Evolutionary conservation across 2,113 vertebrate genomes (phyloP).

Genomic region (Gasterosteus aculeatus): DNA sequence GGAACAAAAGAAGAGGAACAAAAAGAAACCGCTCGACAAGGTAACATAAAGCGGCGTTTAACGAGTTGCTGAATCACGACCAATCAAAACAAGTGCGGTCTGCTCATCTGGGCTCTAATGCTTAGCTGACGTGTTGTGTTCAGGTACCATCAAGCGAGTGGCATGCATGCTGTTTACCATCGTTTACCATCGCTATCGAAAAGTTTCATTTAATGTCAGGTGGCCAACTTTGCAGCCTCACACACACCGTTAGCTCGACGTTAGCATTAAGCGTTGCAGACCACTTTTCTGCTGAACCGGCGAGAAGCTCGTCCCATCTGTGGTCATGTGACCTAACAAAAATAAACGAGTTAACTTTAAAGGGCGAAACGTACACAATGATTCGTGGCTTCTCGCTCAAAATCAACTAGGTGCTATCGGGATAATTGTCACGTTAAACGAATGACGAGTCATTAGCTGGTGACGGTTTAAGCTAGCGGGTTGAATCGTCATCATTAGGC

Average conservation of each 20-base stretch:
- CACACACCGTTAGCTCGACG: neutral
- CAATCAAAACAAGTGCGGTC: neutral
- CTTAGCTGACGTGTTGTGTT: neutral
- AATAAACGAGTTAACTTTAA: neutral
- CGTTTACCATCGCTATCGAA: neutral
- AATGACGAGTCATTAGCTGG: neutral
- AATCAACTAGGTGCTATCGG: conserved; percentile 1
- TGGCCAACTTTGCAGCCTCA: neutral
- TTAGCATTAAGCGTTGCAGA: neutral
- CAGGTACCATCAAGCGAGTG: neutral
- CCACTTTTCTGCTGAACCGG: conserved; percentile 5
- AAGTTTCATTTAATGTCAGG: neutral
- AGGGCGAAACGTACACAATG: neutral
- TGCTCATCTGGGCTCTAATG: neutral
- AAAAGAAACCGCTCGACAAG: conserved; percentile 88
- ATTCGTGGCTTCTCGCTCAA: neutral
- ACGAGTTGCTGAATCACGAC: neutral
- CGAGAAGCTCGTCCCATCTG: neutral
- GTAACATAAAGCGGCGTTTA: conserved; percentile 40
- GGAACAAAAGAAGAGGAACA: conserved; percentile 87
- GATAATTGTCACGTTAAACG: neutral
- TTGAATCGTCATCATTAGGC: neutral
- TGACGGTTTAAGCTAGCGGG: neutral
- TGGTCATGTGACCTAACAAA: neutral
- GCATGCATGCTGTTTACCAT: neutral